phyloP scores from a whole-genome alignment of 2,888 invertebrate species.

The Thymelicus sylvestris region DNA sequence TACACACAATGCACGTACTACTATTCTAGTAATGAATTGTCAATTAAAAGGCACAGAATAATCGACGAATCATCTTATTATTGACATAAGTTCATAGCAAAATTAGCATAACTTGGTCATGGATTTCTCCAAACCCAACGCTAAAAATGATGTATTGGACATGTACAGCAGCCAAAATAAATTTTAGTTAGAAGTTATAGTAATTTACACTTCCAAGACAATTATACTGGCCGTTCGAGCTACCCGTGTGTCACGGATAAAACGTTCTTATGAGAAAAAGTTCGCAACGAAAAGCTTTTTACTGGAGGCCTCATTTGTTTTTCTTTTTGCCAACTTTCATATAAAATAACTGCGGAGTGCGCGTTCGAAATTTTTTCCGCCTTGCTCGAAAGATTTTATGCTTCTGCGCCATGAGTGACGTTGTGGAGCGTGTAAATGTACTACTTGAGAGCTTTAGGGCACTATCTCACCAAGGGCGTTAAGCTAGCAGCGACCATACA shows the following conservation, averaged over 20 bases:
- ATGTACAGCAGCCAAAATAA: no score
- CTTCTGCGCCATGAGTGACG: conserved; percentile 39
- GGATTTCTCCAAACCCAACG: no score
- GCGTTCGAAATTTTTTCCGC: conserved; percentile 44
- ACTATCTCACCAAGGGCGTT: neutral
- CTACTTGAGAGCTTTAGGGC: conserved; percentile 16
- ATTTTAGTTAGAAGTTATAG: no score
- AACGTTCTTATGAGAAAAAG: conserved; percentile 47
- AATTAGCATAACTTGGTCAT: no score
- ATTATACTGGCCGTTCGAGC: neutral
- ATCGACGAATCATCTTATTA: no score
- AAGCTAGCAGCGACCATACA: neutral
- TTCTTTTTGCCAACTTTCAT: conserved; percentile 45
- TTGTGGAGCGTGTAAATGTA: conserved; percentile 38
- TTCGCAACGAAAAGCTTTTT: conserved; percentile 47
- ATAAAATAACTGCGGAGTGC: conserved; percentile 45
- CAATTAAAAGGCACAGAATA: no score
- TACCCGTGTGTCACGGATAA: conserved; percentile 38
- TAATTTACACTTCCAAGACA: neutral
- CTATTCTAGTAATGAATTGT: no score
- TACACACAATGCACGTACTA: no score
- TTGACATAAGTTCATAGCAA: no score
- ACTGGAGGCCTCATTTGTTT: conserved; percentile 48
- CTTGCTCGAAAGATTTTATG: conserved; percentile 45
- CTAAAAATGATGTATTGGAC: no score